Evolutionary conservation across 2,113 vertebrate species (phyloP).

Genomic region (Butastur rufipennis): DNA sequence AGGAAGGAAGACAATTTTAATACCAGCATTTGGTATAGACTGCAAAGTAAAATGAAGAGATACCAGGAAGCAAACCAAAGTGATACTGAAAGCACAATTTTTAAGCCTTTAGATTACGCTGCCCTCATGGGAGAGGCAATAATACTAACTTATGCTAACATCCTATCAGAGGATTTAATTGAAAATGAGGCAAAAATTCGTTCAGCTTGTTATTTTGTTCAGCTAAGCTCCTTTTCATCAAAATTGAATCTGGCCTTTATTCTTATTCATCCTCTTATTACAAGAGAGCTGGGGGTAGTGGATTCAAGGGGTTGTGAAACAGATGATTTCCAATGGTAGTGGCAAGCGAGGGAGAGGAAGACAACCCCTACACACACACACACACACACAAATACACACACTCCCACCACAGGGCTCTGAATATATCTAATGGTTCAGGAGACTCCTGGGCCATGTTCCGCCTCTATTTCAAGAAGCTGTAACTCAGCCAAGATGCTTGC

Average conservation of each 20-base stretch:
- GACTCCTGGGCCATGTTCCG: background rate
- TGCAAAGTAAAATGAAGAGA: background rate
- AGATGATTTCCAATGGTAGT: background rate
- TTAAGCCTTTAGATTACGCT: background rate
- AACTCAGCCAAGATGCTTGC: background rate
- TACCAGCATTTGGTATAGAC: background rate
- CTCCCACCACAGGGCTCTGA: background rate
- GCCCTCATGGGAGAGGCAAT: background rate
- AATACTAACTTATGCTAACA: background rate
- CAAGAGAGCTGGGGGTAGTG: background rate
- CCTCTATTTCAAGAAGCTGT: background rate
- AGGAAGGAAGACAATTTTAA: background rate
- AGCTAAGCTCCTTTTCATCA: background rate
- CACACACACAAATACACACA: rapidly evolving
- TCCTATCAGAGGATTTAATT: background rate
- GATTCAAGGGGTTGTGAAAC: background rate
- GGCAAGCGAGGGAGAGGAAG: background rate
- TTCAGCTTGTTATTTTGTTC: background rate
- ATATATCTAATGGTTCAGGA: rapidly evolving
- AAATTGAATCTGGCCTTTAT: background rate
- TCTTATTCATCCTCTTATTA: background rate
- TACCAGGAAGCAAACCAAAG: background rate
- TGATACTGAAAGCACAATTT: background rate
- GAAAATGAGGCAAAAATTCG: background rate
- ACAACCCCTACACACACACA: background rate